phyloP scores from a whole-genome alignment of 2,888 invertebrate species.

The Athrips mouffetella region DNA sequence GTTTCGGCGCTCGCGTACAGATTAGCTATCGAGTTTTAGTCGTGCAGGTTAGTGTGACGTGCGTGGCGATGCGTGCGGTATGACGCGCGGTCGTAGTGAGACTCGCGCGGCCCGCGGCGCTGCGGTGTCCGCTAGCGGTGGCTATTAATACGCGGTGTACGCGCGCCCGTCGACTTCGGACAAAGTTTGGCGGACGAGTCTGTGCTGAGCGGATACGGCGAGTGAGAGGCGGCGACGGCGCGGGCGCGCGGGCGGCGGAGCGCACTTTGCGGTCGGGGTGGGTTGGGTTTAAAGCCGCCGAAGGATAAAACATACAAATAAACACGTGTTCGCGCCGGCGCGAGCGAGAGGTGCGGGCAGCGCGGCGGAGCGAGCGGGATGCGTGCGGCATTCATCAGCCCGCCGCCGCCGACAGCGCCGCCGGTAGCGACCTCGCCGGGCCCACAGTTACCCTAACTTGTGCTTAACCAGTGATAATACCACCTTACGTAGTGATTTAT shows the following conservation, averaged over 20 bases:
- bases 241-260: slow-evolving; percentile 78
- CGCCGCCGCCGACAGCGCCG: slow-evolving; percentile 28
- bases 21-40: slow-evolving; percentile 34
- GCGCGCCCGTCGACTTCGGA: slow-evolving; percentile 76
- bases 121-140: slow-evolving; percentile 68
- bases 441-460: neutral
- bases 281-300: slow-evolving; percentile 83
- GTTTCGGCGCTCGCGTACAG: slow-evolving; percentile 33
- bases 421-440: slow-evolving; percentile 5
- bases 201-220: slow-evolving; percentile 67
- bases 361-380: slow-evolving; percentile 64
- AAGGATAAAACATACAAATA: slow-evolving; percentile 81
- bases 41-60: slow-evolving; percentile 27
- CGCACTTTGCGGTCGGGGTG: slow-evolving; percentile 83
- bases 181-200: slow-evolving; percentile 75
- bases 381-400: slow-evolving; percentile 75
- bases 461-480: neutral
- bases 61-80: slow-evolving; percentile 57
- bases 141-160: slow-evolving; percentile 74
- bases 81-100: slow-evolving; percentile 43
- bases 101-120: slow-evolving; percentile 42
- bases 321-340: slow-evolving; percentile 81
- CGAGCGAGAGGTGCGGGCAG: slow-evolving; percentile 70
- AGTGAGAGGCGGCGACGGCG: slow-evolving; percentile 70
- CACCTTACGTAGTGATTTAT: too few relatives aligned